phyloP scores from a whole-genome alignment of 2,113 vertebrate species.

The Merops nubicus region DNA sequence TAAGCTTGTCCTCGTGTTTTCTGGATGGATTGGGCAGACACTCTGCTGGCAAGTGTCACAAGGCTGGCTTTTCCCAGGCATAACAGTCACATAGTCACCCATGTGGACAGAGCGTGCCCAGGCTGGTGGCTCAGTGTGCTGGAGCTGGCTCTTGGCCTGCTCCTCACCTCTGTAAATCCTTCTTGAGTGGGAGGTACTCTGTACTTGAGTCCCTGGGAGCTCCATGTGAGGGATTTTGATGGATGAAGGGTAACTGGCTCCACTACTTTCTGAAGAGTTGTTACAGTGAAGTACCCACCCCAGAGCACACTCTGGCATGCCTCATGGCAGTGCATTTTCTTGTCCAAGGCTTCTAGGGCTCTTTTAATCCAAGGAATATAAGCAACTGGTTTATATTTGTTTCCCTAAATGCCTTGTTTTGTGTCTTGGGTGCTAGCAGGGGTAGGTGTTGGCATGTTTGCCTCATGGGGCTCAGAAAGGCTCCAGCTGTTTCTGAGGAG shows the following conservation, averaged over 20 bases:
- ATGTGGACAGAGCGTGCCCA: not conserved
- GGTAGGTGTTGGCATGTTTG: not conserved
- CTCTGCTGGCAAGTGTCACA: not conserved
- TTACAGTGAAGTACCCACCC: not conserved
- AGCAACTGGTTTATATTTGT: not conserved
- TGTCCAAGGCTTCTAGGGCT: not conserved
- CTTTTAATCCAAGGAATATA: not conserved
- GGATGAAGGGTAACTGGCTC: not conserved
- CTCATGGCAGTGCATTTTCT: not conserved
- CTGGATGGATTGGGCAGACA: not conserved
- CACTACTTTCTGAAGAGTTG: not conserved
- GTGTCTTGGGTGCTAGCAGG: not conserved
- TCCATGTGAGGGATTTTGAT: not conserved
- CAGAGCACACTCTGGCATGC: not conserved
- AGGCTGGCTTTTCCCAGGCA: not conserved
- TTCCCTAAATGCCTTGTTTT: not conserved
- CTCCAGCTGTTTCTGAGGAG: not conserved
- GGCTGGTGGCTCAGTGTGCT: not conserved
- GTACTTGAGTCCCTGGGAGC: not conserved
- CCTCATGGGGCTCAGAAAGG: not conserved
- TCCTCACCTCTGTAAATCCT: not conserved
- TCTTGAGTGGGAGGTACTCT: not conserved
- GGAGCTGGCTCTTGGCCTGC: not conserved
- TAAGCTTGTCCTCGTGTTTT: rapidly evolving
- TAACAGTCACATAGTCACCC: not conserved